A percentile compares a stretch with the other conserved stretches of the same genome.
phyloP scores from a whole-genome alignment of 2,888 invertebrate genomes.

The Drosophila flavopinicola region DNA sequence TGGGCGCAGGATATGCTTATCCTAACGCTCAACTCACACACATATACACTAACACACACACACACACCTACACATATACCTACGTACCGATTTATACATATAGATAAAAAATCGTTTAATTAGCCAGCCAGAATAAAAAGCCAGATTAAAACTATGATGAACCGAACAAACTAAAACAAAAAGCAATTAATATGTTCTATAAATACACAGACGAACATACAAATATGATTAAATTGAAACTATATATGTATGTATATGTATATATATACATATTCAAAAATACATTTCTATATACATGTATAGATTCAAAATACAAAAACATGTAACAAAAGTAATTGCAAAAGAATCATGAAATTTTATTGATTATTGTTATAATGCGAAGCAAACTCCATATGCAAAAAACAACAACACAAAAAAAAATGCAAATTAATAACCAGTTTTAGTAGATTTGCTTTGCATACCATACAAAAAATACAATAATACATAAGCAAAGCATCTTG shows the following conservation, averaged over 20 bases:
- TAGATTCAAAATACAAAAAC: not conserved
- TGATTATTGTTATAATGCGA: constrained; percentile 82
- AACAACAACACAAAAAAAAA: constrained; percentile 23
- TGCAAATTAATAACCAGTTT: constrained; percentile 18
- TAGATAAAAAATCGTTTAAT: constrained; percentile 29
- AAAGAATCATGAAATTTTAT: constrained; percentile 69
- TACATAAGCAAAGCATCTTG: constrained; percentile 18
- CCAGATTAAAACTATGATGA: constrained; percentile 31
- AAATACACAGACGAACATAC: constrained; percentile 13
- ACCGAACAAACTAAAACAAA: constrained; percentile 32
- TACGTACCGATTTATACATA: constrained; percentile 11
- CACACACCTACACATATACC: constrained; percentile 9
- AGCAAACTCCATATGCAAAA: constrained; percentile 58
- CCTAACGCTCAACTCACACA: constrained; percentile 41
- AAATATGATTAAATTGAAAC: constrained; percentile 45
- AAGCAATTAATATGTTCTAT: constrained; percentile 44
- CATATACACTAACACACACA: constrained; percentile 13
- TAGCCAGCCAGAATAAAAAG: constrained; percentile 26
- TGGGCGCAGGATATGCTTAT: constrained; percentile 48
- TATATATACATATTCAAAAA: too few relatives aligned
- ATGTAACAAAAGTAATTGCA: constrained; percentile 62
- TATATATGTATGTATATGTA: constrained; percentile 17
- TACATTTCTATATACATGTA: not conserved
- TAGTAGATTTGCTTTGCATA: constrained; percentile 43
- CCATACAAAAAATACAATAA: constrained; percentile 7